Conservation (phyloP, 37 sponge, comb jelly and placozoan genomes). For the Eunapius fragilis region DNA sequence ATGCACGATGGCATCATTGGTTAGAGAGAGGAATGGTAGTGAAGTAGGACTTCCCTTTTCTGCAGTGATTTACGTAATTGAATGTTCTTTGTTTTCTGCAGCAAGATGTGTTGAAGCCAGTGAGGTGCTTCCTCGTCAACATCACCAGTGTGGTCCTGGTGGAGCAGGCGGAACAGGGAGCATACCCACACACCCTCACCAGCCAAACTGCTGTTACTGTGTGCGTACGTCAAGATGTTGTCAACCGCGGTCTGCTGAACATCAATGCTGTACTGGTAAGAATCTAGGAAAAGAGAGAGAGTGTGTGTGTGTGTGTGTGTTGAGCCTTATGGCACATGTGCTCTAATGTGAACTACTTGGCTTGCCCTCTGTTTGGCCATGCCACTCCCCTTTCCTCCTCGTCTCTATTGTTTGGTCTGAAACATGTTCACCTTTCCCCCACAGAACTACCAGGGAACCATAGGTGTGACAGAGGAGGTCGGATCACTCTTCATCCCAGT, state of each 20-base stretch:
- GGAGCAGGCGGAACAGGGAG: slow-evolving; percentile 37
- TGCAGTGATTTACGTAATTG: neutral
- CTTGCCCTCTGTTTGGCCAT: too few relatives aligned
- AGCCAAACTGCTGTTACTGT: slow-evolving; percentile 33
- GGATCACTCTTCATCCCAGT: slow-evolving; percentile 34
- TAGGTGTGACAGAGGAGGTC: slow-evolving; percentile 46
- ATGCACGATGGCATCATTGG: too few relatives aligned
- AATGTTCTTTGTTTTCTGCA: slow-evolving; percentile 6
- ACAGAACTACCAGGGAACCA: slow-evolving; percentile 10
- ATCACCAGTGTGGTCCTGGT: slow-evolving; percentile 67
- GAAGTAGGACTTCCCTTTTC: too few relatives aligned
- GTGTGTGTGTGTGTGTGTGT: neutral
- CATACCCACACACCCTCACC: slow-evolving; percentile 37
- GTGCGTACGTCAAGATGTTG: slow-evolving; percentile 68
- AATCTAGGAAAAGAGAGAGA: too few relatives aligned
- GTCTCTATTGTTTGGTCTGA: too few relatives aligned
- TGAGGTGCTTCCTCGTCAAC: slow-evolving; percentile 70
- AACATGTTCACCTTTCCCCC: neutral
- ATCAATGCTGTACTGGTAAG: slow-evolving; percentile 25
- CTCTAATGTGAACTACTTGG: too few relatives aligned
- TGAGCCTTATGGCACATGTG: too few relatives aligned
- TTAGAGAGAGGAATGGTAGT: neutral
- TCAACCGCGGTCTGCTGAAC: slow-evolving; percentile 57
- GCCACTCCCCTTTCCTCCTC: too few relatives aligned
- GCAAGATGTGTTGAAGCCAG: slow-evolving; percentile 69